These are phyloP conservation scores for Callocephalon fimbriatum DNA, from an alignment of 2,113 vertebrate genomes.

Conservation along the genomic window DNA sequence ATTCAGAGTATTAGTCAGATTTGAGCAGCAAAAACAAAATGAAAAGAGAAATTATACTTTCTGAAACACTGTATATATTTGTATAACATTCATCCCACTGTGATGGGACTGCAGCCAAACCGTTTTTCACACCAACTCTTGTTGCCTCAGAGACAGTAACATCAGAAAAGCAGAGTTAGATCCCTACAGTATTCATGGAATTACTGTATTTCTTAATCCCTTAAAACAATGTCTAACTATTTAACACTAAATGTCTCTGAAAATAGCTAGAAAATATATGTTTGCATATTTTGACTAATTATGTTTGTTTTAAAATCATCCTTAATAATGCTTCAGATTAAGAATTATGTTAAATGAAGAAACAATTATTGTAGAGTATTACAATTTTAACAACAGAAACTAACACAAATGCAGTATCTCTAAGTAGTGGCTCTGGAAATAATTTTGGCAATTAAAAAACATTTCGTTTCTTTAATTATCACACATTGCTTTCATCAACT, in stretches of 20 bases:
- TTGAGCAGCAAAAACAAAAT: background rate
- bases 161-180: background rate
- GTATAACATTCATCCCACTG: background rate
- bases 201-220: background rate
- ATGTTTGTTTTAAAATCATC: background rate
- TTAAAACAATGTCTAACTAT: background rate
- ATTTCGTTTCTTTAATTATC: background rate
- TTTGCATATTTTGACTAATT: background rate
- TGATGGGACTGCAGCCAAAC: background rate
- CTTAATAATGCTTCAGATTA: background rate
- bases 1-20: background rate
- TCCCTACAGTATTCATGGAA: background rate
- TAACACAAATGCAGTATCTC: background rate
- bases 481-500: background rate
- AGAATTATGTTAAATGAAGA: background rate
- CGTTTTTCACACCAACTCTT: background rate
- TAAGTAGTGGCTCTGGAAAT: background rate
- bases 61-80: background rate
- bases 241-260: background rate
- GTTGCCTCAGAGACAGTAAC: background rate
- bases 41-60: background rate
- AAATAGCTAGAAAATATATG: background rate
- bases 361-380: background rate
- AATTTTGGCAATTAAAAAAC: background rate
- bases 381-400: background rate